A percentile compares a stretch with the other conserved stretches of the same genome.
These are phyloP conservation scores for Microdon myrmicae DNA, from an alignment of 2,888 invertebrate species.

Conservation along the genomic window DNA sequence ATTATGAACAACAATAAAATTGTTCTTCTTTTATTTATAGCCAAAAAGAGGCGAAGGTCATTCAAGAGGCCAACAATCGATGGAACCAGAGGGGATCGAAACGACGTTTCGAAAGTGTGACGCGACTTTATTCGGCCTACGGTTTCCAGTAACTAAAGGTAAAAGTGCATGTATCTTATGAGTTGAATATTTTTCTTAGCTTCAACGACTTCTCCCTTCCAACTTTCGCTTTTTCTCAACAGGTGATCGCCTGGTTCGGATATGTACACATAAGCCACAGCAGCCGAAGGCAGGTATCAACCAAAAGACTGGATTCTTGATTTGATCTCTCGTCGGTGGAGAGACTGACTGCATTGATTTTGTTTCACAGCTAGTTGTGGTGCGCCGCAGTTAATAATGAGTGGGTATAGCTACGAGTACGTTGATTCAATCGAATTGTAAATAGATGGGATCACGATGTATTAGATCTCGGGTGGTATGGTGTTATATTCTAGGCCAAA, in stretches of 20 bases:
- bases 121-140: slow-evolving; percentile 23
- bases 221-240: slow-evolving; percentile 48
- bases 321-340: background rate
- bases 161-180: slow-evolving; percentile 38
- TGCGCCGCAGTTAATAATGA: too few species aligned
- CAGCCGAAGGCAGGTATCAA: slow-evolving; percentile 20
- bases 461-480: too few species aligned
- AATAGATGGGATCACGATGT: too few species aligned
- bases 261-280: slow-evolving; percentile 30
- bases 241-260: slow-evolving; percentile 11
- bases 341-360: slow-evolving; percentile 5
- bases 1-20: too few species aligned
- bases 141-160: slow-evolving; percentile 38
- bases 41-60: slow-evolving; percentile 12
- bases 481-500: too few species aligned
- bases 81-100: slow-evolving; percentile 5
- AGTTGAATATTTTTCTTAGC: slow-evolving; percentile 11
- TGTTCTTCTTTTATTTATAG: background rate
- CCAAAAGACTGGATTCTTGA: slow-evolving; percentile 35
- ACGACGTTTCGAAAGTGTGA: slow-evolving; percentile 3
- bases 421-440: too few species aligned
- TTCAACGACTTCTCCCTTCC: slow-evolving; percentile 25
- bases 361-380: too few species aligned
- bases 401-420: too few species aligned
- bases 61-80: slow-evolving; percentile 14